Base-by-base conservation (phyloP, 1,140 invertebrate genomes). In the Hydropsyche tenuis region DNA sequence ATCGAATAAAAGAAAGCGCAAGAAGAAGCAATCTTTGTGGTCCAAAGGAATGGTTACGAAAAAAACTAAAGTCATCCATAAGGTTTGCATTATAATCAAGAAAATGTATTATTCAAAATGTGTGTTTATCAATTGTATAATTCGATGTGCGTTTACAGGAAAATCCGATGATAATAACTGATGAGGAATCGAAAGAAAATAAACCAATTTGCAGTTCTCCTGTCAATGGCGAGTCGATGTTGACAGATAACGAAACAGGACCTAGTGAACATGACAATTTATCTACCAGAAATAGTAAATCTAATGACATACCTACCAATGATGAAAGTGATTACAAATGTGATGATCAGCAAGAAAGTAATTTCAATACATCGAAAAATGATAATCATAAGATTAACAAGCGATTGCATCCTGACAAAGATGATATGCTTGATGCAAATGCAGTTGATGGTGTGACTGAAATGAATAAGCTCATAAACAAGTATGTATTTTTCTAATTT, bases 111-210 rank as follows among this genome's bases (percentile, higher is more conserved):
- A 18, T 56, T 18, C 12, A 48, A 48, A 3, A 48, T n/a, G 42
- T 14, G 42, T 7, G 14, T 7, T 14, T 5, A 14, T 5, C 42
- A 43, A 43, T 5, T 43, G 42, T 43, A 14, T 18, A 14, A 18
- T 75, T 78, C 66, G 76, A 78, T 70, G 71, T 53, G 53, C 66
- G 69, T 6, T 82, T 79, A 69, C 82, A 84, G 76, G 84, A 85
- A 53, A 76, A 81, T 5, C 79, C 75, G 65, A 77, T 81, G 66
- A 77, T 76, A 37, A 82, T 85, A 75, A 85, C 84, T 0, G 85
- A 85, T 74, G 86, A 87, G 73, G 86, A 87, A 76, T 85, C 81
- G 0, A 87, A 87, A 77, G 86, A 87, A 80, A 87, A 87, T 78
- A 85, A 86, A 77, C 83, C 83, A 20, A 82, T 84, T 5, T 84